phyloP scores from a whole-genome alignment of 37 sponge, comb jelly and placozoan genomes.

The Ephydatia muelleri region DNA sequence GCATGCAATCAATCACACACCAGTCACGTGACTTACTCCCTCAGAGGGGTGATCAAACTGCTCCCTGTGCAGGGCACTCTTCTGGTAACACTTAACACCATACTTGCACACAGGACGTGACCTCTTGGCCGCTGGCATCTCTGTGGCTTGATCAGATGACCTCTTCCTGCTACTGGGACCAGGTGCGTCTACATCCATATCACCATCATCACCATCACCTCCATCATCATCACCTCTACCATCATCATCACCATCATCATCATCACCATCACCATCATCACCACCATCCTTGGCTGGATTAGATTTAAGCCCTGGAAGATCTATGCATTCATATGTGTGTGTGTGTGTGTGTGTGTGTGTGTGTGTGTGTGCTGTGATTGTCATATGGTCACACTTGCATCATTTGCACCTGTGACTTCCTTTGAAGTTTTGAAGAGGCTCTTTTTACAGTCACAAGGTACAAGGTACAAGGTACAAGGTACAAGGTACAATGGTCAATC shows the following conservation, averaged over 20 bases:
- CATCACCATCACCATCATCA: neutral
- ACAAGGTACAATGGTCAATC: neutral
- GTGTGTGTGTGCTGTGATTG: too few relatives aligned
- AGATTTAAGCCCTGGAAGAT: too few relatives aligned
- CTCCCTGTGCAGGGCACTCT: slow-evolving; percentile 26
- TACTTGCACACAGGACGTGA: slow-evolving; percentile 49
- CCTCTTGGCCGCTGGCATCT: slow-evolving; percentile 14
- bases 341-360: too few relatives aligned
- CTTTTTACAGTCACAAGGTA: neutral
- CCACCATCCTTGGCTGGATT: too few relatives aligned
- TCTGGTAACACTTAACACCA: slow-evolving; percentile 66
- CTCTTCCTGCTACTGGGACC: neutral
- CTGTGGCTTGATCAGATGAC: too few relatives aligned
- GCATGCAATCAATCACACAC: too few relatives aligned
- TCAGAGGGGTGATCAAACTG: slow-evolving; percentile 52
- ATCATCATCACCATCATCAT: neutral
- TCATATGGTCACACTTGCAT: too few relatives aligned
- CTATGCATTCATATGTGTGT: too few relatives aligned
- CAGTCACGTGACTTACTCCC: neutral
- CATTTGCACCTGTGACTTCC: slow-evolving; percentile 46
- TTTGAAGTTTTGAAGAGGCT: slow-evolving; percentile 63
- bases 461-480: neutral
- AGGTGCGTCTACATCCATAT: slow-evolving; percentile 11
- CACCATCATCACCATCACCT: slow-evolving; percentile 40
- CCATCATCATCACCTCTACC: slow-evolving; percentile 18